Percentiles rank a stretch among this genome's conserved stretches.
Conservation (phyloP, 2,888 invertebrate genomes). For the Chrysolina americana region DNA sequence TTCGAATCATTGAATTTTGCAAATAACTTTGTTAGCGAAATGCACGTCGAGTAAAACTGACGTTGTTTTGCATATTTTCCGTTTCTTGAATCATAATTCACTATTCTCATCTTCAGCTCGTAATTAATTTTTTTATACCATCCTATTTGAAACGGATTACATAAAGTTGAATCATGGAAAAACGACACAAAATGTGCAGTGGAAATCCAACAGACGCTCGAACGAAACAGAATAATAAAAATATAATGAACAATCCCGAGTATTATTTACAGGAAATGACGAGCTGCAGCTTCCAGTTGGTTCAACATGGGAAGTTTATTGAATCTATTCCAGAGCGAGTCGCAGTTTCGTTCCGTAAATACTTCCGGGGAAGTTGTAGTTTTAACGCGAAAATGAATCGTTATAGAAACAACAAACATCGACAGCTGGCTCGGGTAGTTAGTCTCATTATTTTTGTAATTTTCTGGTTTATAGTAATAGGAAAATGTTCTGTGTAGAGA, state of each 20-base stretch:
- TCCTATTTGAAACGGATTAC: no score
- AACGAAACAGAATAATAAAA: slow-evolving; percentile 4
- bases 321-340: neutral
- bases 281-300: neutral
- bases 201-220: neutral
- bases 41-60: no score
- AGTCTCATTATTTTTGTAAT: neutral
- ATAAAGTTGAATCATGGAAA: neutral
- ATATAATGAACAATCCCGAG: neutral
- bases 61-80: no score
- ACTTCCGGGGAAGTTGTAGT: neutral
- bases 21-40: no score
- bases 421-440: neutral
- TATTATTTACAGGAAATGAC: slow-evolving; percentile 2
- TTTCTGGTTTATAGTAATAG: no score
- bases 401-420: neutral
- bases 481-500: no score
- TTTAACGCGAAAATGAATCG: neutral
- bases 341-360: neutral
- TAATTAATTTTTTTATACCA: no score
- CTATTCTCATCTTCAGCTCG: no score
- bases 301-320: slow-evolving; percentile 2
- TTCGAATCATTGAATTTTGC: no score
- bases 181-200: neutral
- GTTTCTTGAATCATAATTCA: no score